Conservation (phyloP, 53 echinoderm and acorn worm species). For the Mesocentrotus franciscanus region DNA sequence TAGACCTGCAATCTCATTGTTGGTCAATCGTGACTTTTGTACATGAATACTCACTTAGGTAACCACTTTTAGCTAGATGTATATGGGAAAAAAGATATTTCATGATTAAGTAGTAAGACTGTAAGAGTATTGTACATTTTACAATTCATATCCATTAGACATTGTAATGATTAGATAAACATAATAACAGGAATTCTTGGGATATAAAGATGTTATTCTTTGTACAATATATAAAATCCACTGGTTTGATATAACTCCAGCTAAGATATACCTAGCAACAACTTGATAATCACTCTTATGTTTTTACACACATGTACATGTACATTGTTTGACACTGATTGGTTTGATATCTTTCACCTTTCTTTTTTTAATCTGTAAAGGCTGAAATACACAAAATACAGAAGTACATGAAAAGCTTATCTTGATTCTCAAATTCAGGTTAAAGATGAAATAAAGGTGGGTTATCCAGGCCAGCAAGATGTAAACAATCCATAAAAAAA, state of each 20-base stretch:
- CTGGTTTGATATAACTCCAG: not conserved
- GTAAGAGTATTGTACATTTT: no score
- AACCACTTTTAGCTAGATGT: not conserved
- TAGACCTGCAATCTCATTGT: not conserved
- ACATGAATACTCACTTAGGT: not conserved
- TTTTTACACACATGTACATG: not conserved
- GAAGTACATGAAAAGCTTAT: no score
- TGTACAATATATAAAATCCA: not conserved
- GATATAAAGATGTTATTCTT: not conserved
- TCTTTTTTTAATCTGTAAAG: not conserved
- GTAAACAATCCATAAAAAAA: no score
- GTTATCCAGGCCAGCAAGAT: no score
- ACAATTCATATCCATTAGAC: no score
- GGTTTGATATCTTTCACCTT: not conserved
- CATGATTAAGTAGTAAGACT: not conserved
- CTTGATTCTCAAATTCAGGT: no score
- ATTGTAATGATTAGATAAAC: not conserved
- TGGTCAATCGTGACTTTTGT: not conserved
- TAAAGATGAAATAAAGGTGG: no score
- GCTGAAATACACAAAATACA: no score
- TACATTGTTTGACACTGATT: not conserved
- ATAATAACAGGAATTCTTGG: not conserved
- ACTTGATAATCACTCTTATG: not conserved
- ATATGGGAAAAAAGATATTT: not conserved
- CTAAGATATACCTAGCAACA: not conserved